Conservation (phyloP, 1,140 invertebrate genomes). For the Eumaeus atala region DNA sequence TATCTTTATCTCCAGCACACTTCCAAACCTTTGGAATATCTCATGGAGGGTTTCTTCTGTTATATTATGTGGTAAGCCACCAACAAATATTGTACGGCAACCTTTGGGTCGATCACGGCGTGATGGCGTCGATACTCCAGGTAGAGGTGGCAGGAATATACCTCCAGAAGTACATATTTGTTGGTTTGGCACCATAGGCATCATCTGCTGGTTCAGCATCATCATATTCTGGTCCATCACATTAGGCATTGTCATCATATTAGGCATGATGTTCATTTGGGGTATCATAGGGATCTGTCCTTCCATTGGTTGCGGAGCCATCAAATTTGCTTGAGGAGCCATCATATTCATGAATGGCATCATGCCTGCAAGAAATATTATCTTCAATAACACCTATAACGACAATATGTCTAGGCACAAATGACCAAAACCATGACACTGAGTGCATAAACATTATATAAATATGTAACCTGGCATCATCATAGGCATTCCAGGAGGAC, state of each 20-base stretch:
- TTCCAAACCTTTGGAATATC: constrained; percentile 85
- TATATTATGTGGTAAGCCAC: constrained; percentile 90
- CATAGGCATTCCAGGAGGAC: constrained; percentile 21
- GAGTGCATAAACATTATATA: background rate
- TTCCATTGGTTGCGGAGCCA: constrained; percentile 32
- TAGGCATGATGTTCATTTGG: constrained; percentile 25
- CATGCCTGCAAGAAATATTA: constrained; percentile 26
- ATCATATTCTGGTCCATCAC: constrained; percentile 44
- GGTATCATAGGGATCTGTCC: constrained; percentile 23
- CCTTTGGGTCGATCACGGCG: constrained; percentile 89
- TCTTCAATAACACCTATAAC: background rate
- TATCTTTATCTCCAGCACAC: constrained; percentile 88
- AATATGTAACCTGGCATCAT: constrained; percentile 32
- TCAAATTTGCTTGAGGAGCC: constrained; percentile 25
- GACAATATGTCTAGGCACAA: background rate
- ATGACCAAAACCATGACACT: background rate
- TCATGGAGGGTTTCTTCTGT: constrained; percentile 88
- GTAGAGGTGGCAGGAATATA: constrained; percentile 86
- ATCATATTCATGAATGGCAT: constrained; percentile 32
- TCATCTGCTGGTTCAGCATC: constrained; percentile 40
- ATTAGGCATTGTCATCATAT: constrained; percentile 35
- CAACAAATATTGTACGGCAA: constrained; percentile 95
- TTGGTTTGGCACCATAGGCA: constrained; percentile 33
- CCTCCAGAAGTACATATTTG: constrained; percentile 31
- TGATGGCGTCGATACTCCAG: constrained; percentile 85